phyloP scores from a whole-genome alignment of 1,140 invertebrate genomes.

The Oryctes rhinoceros region DNA sequence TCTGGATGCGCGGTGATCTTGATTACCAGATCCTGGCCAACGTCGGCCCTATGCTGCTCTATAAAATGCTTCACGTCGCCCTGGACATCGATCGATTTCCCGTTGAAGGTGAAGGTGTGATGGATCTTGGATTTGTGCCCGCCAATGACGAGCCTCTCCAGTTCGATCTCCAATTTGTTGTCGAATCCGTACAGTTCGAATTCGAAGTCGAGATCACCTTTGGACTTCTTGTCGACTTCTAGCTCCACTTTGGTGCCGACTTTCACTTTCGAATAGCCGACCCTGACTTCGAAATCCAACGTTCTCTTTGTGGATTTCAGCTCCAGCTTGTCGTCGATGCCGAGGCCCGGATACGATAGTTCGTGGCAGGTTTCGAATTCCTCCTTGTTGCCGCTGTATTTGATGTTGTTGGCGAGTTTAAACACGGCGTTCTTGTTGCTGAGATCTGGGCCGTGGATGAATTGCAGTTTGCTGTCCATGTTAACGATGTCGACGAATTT shows the following conservation, averaged over 20 bases:
- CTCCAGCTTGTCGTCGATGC: conserved; percentile 63
- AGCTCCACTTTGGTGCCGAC: conserved; percentile 66
- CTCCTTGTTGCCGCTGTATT: conserved; percentile 46
- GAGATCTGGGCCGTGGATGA: conserved; percentile 71
- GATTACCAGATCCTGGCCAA: conserved; percentile 64
- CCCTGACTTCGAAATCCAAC: conserved; percentile 63
- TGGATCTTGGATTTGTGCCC: conserved; percentile 70
- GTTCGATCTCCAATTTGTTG: conserved; percentile 66
- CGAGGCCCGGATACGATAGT: conserved; percentile 66
- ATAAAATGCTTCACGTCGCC: conserved; percentile 66
- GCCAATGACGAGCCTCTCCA: conserved; percentile 64
- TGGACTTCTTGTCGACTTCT: conserved; percentile 63
- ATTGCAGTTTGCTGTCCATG: conserved; percentile 63
- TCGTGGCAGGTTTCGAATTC: conserved; percentile 55
- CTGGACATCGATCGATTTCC: conserved; percentile 70
- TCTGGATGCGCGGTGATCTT: conserved; percentile 64
- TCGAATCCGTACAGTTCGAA: conserved; percentile 66
- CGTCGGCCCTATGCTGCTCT: conserved; percentile 65
- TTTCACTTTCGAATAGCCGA: conserved; percentile 66
- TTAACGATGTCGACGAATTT: conserved; percentile 51
- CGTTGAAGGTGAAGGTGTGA: conserved; percentile 68
- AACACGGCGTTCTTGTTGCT: conserved; percentile 66
- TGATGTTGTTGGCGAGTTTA: conserved; percentile 51
- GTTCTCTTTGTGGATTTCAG: conserved; percentile 65
- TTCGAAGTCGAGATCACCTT: conserved; percentile 69